Conservation (phyloP, 2,888 invertebrate species). For the Volucella inanis region DNA sequence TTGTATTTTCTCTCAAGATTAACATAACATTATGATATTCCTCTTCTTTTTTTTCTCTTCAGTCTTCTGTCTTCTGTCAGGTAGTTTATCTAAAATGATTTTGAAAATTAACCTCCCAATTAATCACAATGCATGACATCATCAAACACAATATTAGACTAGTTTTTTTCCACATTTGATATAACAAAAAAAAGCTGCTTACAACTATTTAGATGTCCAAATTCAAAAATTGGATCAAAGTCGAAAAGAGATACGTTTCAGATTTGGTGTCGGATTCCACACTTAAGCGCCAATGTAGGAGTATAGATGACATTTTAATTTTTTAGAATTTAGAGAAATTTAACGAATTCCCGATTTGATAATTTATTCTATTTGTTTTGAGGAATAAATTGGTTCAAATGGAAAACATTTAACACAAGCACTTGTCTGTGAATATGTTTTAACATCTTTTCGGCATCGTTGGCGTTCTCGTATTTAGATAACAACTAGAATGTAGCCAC, state of each 20-base stretch:
- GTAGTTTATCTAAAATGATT: constrained; percentile 56
- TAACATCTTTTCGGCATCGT: neutral
- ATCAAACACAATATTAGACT: constrained; percentile 43
- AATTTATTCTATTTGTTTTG: constrained; percentile 33
- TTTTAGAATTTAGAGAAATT: constrained; percentile 21
- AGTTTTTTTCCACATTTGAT: neutral
- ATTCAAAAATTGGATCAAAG: constrained; percentile 55
- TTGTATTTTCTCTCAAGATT: constrained; percentile 42
- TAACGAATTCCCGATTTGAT: neutral
- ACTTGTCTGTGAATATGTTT: constrained; percentile 10
- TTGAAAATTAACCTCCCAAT: constrained; percentile 60
- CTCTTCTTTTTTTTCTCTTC: neutral
- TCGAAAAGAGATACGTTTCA: neutral
- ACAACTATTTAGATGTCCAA: constrained; percentile 8
- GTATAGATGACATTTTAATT: constrained; percentile 54
- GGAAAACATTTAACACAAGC: constrained; percentile 28
- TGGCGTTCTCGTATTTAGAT: constrained; percentile 12
- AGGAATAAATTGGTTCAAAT: constrained; percentile 47
- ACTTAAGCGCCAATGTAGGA: constrained; percentile 58
- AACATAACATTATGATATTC: constrained; percentile 56
- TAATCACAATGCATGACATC: constrained; percentile 65
- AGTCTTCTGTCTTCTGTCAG: constrained; percentile 31
- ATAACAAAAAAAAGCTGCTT: constrained; percentile 7
- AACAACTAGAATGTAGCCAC: neutral
- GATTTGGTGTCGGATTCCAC: neutral